Base-by-base conservation (phyloP, 2,113 vertebrate species). In the Formicarius rufipectus region DNA sequence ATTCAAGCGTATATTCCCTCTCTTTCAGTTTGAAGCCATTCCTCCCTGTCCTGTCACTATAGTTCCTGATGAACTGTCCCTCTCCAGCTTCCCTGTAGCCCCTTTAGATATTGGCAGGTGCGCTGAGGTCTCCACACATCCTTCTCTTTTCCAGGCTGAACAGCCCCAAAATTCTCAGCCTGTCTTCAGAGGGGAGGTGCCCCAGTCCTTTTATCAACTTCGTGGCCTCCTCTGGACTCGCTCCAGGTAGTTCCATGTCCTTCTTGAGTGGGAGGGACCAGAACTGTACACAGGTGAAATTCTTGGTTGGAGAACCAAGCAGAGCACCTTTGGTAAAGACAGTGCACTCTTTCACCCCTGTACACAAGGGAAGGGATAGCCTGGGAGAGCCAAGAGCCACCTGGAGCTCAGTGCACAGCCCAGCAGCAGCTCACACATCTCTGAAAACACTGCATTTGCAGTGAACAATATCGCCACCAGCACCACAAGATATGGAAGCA, bases 351-450 rank as follows among this genome's bases (percentile, higher is more conserved):
- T 37, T 9, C n/a, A 72, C 3, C 18, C 16, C 58, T 64, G 3
- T 1, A 24, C 0, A 0, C 1, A 5, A 37, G 37, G 31, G n/a
- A 71, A 44, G 0, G 4, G 69, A 52, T 12, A 23, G 16, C 9
- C 0, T 53, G 44, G 23, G 63, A 85, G 22, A 95, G 39, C 22
- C 58, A 92, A 62, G 31, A 55, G 60, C 73, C 62, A 59, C 33
- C 21, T 27, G 64, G 30, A 89, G 63, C 47, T 75, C 75, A 45
- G 22, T 35, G 69, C 74, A 69, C 6, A 47, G 71, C 58, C 58
- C 2, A 2, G 49, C 62, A 82, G 75, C 44, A 73, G 52, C 74
- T 89, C 49, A 28, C 62, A 52, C 44, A 73, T 16, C 22, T 18
- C 31, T 40, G 42, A 52, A 56, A n/a, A 2, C 21, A 2, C 2